phyloP scores from a whole-genome alignment of 2,888 invertebrate genomes.

The Saturnia pavonia region DNA sequence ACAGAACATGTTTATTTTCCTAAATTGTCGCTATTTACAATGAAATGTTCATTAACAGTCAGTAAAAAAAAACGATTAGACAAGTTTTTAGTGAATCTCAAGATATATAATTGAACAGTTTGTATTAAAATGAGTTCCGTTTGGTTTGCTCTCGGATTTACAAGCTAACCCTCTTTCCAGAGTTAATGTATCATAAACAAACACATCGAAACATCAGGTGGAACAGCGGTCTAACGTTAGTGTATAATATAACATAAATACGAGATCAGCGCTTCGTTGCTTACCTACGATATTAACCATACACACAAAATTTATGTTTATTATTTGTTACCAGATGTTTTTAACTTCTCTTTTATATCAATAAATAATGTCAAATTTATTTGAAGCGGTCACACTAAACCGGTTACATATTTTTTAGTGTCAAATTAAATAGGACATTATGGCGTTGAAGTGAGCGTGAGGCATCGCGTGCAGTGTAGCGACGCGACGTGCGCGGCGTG shows the following conservation, averaged over 20 bases:
- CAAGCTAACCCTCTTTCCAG: not conserved
- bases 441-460: not conserved
- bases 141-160: too few species aligned
- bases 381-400: not conserved
- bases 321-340: conserved; percentile 1
- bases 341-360: not conserved
- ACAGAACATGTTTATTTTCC: not conserved
- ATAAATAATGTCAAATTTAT: conserved; percentile 3
- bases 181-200: not conserved
- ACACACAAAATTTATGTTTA: not conserved
- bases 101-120: too few species aligned
- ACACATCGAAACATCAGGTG: not conserved
- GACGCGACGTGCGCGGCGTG: not conserved
- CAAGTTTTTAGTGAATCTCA: too few species aligned
- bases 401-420: not conserved
- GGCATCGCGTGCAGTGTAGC: not conserved
- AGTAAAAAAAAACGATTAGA: too few species aligned
- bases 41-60: not conserved
- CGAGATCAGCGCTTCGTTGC: not conserved
- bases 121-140: too few species aligned
- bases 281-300: not conserved
- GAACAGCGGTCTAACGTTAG: not conserved
- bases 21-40: not conserved
- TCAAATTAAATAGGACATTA: conserved; percentile 6
- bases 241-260: not conserved